A percentile compares a stretch with the other conserved stretches of the same genome.
These are phyloP conservation scores for Phaedon cochleariae DNA, from an alignment of 2,888 invertebrate species.

Conservation along the genomic window DNA sequence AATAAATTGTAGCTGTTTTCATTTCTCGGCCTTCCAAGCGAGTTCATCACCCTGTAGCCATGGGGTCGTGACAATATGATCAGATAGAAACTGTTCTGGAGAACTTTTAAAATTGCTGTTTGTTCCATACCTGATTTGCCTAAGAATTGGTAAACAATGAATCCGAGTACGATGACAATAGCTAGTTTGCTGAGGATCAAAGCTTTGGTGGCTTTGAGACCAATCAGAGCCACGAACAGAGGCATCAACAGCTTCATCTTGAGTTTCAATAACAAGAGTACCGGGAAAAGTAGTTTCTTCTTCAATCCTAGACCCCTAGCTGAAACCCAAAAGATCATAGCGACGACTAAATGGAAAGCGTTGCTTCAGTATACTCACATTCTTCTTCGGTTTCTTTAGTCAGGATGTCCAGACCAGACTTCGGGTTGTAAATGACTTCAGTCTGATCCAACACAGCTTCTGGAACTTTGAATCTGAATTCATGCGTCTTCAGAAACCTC, in stretches of 20 bases:
- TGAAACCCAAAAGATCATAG: constrained; percentile 56
- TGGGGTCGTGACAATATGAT: too few relatives aligned
- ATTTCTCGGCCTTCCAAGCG: too few relatives aligned
- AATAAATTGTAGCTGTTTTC: too few relatives aligned
- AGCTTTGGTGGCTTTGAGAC: constrained; percentile 84
- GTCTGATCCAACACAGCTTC: constrained; percentile 75
- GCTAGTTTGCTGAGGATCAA: constrained; percentile 85
- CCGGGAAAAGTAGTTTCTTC: constrained; percentile 83
- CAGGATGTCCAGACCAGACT: constrained; percentile 72
- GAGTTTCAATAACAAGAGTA: constrained; percentile 80
- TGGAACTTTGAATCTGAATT: constrained; percentile 77
- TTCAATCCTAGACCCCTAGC: constrained; percentile 80
- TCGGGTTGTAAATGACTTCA: constrained; percentile 73
- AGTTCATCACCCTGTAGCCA: too few relatives aligned
- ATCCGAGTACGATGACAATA: constrained; percentile 81
- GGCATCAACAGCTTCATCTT: constrained; percentile 87
- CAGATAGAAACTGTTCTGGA: too few relatives aligned
- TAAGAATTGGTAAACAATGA: constrained; percentile 79
- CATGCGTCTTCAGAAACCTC: constrained; percentile 76
- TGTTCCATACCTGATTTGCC: constrained; percentile 76
- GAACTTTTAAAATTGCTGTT: not conserved
- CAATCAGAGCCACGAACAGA: constrained; percentile 79
- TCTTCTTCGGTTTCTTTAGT: constrained; percentile 58
- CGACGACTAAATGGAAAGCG: too few relatives aligned
- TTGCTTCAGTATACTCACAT: constrained; percentile 18